Base-by-base conservation (phyloP, 2,113 vertebrate genomes). In the Fulmarus glacialis region DNA sequence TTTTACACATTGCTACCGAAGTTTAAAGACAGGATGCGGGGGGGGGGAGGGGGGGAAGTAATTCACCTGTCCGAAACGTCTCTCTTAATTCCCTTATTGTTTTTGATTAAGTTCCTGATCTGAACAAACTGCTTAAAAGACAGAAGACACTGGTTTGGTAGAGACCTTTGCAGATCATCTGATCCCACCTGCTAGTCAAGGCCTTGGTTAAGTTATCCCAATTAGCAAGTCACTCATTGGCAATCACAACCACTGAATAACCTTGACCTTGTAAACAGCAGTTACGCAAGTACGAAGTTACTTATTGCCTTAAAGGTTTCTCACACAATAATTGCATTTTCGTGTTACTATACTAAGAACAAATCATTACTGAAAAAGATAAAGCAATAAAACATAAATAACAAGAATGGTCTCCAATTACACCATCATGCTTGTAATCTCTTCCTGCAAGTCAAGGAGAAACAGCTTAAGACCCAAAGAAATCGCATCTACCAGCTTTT, bases 81-180 rank as follows among this genome's bases (percentile, higher is more conserved):
- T 5, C 6, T 34, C 32, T 72, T 30, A 12, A 15, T 53, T 68
- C 2, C 55, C n/a, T n/a, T 20, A 2, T 0, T 27, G 4, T 3
- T 91, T 75, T 59, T 9, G 0, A 62, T 63, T 9, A 71, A 80
- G 5, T 12, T 64, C 16, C 26, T 7, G 11, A 23, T 30, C 9
- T 66, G 56, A 95, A 56, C 9, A 1, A 58, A 48, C 15, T 29
- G 8, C 15, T 66, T 36, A 22, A 26, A 81, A 60, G 45, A 43
- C 30, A 26, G 19, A 56, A 45, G 4, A 62, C 9, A 5, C n/a
- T 26, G 50, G 12, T 26, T 12, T 45, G 29, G 42, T 68, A 73
- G 45, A 77, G 42, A 50, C 22, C 14, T 81, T 23, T 23, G 32
- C 15, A 67, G 20, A 78, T 26, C n/a, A 72, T 6, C 7, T 4